Percentiles rank a stretch among this genome's conserved stretches.
These are phyloP conservation scores for Phylloscopus trochilus DNA, from an alignment of 2,113 vertebrate genomes.

Conservation along the genomic window DNA sequence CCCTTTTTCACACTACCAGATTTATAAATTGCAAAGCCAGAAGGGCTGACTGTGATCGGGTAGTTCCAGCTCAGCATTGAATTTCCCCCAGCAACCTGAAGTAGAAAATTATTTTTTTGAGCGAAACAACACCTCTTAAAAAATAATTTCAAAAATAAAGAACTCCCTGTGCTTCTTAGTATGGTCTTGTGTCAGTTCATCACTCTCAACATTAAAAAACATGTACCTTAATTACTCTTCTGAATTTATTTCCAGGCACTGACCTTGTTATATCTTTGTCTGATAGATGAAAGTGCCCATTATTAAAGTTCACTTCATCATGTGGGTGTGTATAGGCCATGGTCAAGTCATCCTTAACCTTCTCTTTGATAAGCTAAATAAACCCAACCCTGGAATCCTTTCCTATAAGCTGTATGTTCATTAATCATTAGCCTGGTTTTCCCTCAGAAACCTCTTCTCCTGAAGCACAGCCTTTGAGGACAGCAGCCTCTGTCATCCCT, in stretches of 20 bases:
- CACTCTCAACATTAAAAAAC: constrained; percentile 26
- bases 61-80: not conserved
- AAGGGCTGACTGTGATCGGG: not conserved
- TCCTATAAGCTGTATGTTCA: not conserved
- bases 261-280: constrained; percentile 55
- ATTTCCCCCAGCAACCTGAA: not conserved
- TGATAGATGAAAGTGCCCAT: constrained; percentile 30
- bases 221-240: constrained; percentile 30
- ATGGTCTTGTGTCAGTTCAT: not conserved
- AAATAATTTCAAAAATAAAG: not conserved
- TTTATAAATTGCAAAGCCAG: constrained; percentile 9
- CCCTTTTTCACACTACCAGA: not conserved
- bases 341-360: constrained; percentile 57
- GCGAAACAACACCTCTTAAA: not conserved
- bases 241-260: constrained; percentile 46
- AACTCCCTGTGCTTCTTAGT: not conserved
- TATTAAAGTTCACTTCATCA: constrained; percentile 51
- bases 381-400: not conserved
- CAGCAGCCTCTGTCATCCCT: not conserved
- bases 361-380: constrained; percentile 55
- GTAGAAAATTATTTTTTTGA: not conserved
- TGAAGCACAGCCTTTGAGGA: not conserved
- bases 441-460: not conserved
- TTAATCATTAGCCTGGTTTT: constrained; percentile 12
- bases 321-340: constrained; percentile 8